Base-by-base conservation (phyloP, 2,888 invertebrate species). In the Eupsilia transversa region DNA sequence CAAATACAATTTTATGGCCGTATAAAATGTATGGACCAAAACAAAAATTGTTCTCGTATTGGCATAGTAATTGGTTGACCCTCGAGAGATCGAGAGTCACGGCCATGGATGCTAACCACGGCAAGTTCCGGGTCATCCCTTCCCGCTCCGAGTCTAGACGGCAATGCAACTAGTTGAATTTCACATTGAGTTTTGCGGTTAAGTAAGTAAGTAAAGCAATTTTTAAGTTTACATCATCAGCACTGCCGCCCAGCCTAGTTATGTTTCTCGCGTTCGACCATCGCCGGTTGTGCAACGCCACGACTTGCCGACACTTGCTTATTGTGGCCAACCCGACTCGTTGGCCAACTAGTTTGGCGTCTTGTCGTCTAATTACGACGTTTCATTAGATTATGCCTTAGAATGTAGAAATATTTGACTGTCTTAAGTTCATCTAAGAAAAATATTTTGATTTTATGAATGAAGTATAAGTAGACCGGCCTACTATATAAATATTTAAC, bases 131-230 rank as follows among this genome's bases (percentile, higher is more conserved):
- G 94, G 94, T 95, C 92, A 91, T 90, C 93, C 93, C 93, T 91
- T 85, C 92, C 85, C 86, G 70, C 80, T 79, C 68, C 60, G 74
- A 87, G 92, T 92, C 92, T 92, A 94, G 92, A 91, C 92, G 87
- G 86, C 91, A 91, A 90, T 94, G 92, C 92, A 94, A 94, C 91
- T 92, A 87, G 89, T 91, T 91, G 88, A 94, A 93, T 95, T 95
- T 94, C 94, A 94, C 94, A 94, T 94, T 92, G 92, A 92, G 92
- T 90, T 92, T 89, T 88, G 91, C 87, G 92, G 94, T 95, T 95
- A 95, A 95, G 95, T 95, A 95, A 95, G 94, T 95, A 94, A 95
- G 91, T 95, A 95, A 95, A 94, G 95, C 95, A 96, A 95, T 96
- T 96, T 96, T 96, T 95, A 94, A 94, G 94, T 96, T 96, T 96